Conservation (phyloP, 2,113 vertebrate species). For the Lampris megalopsis region DNA sequence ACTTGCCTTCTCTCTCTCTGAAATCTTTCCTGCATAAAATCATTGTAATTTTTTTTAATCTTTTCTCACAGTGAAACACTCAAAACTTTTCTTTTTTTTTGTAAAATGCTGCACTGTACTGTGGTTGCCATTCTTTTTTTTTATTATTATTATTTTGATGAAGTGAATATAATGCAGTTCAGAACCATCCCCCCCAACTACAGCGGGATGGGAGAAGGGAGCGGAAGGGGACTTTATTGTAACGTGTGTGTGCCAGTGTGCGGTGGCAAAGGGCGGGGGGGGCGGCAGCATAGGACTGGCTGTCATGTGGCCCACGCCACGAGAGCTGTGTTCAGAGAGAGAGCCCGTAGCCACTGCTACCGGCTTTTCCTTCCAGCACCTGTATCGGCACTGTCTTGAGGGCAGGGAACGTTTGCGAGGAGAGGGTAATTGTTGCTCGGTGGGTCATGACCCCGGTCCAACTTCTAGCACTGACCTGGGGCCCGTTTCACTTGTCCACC, state of each 20-base stretch:
- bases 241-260: conserved; percentile 11
- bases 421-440: not conserved
- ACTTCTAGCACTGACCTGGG: conserved; percentile 11
- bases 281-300: conserved; percentile 1
- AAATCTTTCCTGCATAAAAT: conserved; percentile 19
- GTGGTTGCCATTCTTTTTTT: conserved; percentile 81
- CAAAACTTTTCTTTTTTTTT: conserved; percentile 69
- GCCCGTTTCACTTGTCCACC: conserved; percentile 12
- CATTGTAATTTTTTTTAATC: conserved; percentile 66
- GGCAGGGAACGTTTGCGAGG: conserved; percentile 5
- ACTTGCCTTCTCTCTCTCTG: conserved; percentile 80
- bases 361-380: not conserved
- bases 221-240: conserved; percentile 1
- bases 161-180: too few relatives aligned
- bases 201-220: conserved; percentile 7
- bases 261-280: conserved; percentile 1
- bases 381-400: conserved; percentile 25
- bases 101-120: conserved; percentile 76
- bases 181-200: not conserved
- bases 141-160: conserved; percentile 8
- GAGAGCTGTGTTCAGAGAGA: conserved; percentile 3
- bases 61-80: conserved; percentile 3
- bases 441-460: not conserved
- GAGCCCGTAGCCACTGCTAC: not conserved
- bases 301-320: not conserved